Evolutionary conservation across 2,888 invertebrate genomes (phyloP).

Genomic region (Nephrotoma flavescens): DNA sequence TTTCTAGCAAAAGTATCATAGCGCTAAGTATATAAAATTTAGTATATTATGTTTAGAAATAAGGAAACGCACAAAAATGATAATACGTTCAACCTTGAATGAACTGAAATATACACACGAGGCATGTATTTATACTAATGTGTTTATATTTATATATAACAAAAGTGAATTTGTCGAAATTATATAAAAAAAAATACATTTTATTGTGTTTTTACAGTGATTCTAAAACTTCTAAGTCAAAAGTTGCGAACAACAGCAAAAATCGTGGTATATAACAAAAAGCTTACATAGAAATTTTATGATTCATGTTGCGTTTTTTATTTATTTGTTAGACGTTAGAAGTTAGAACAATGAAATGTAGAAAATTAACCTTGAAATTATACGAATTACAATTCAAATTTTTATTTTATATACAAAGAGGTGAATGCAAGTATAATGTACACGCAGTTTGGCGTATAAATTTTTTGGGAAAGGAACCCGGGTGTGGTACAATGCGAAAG

Average conservation of each 20-base stretch:
- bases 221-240: neutral
- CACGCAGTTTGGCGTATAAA: neutral
- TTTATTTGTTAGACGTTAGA: neutral
- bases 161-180: neutral
- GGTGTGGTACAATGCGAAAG: neutral
- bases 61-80: conserved; percentile 7
- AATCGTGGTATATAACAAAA: neutral
- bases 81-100: conserved; percentile 6
- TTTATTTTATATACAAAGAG: neutral
- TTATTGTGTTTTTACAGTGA: neutral
- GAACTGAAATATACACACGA: conserved; percentile 2
- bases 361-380: neutral
- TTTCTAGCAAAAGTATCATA: neutral
- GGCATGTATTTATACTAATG: neutral
- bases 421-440: neutral
- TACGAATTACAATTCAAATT: neutral
- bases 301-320: neutral
- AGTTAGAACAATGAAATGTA: neutral
- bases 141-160: neutral
- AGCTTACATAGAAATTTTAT: neutral
- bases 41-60: neutral
- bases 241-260: neutral
- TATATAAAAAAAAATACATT: neutral
- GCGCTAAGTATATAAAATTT: neutral
- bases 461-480: neutral